Percentiles rank a stretch among this genome's conserved stretches.
Evolutionary conservation across 92 coral and sea anemone species (phyloP).

Genomic region (Epizoanthus ramosus): DNA sequence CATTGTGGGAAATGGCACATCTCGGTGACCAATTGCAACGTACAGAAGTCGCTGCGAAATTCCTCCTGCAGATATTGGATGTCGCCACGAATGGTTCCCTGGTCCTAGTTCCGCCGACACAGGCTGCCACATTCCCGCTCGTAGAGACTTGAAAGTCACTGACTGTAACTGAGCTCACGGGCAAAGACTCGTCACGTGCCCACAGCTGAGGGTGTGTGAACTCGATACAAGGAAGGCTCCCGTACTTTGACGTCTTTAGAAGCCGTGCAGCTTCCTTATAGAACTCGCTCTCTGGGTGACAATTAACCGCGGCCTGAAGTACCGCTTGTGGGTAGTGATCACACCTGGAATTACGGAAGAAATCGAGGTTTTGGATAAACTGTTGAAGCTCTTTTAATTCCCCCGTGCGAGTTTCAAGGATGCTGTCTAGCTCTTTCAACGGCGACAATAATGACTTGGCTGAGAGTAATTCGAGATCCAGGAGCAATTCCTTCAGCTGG

Average conservation of each 20-base stretch:
- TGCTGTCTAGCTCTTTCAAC: neutral
- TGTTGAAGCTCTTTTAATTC: neutral
- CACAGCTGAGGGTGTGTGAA: neutral
- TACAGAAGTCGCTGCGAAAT: neutral
- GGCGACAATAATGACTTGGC: neutral
- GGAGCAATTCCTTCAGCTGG: neutral
- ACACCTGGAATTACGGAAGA: neutral
- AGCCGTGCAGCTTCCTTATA: neutral
- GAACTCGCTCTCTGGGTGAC: neutral
- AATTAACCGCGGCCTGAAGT: neutral
- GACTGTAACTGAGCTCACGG: neutral
- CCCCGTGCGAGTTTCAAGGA: neutral
- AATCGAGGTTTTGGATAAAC: neutral
- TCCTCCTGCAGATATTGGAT: neutral
- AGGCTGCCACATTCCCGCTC: neutral
- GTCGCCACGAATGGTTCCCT: neutral
- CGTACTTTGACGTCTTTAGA: neutral
- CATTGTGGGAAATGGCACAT: neutral
- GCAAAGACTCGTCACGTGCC: neutral
- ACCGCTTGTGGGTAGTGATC: neutral
- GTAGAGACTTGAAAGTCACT: constrained; percentile 4
- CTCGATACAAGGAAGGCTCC: neutral
- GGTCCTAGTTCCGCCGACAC: neutral
- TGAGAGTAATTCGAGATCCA: neutral
- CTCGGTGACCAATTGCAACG: neutral